Conservation (phyloP, 1,140 invertebrate species). For the Drosophila tropicalis region DNA sequence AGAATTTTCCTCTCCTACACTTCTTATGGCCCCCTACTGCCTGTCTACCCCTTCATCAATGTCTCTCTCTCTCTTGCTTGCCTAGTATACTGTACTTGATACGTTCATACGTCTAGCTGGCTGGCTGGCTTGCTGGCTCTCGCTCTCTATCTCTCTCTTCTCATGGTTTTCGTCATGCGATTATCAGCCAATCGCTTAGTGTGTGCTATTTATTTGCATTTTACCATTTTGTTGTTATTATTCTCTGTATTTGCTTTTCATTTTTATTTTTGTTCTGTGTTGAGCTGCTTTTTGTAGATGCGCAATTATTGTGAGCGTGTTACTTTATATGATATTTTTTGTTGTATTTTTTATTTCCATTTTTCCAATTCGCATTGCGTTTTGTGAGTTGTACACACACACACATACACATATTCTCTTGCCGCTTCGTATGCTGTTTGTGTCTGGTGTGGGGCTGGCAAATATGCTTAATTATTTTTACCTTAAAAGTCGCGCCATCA, state of each 20-base stretch:
- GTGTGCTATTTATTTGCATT: conserved; percentile 79
- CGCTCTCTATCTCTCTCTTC: conserved; percentile 14
- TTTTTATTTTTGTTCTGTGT: conserved; percentile 43
- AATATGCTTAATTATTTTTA: conserved; percentile 82
- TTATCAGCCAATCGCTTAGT: conserved; percentile 80
- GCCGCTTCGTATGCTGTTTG: conserved; percentile 58
- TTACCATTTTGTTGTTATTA: conserved; percentile 41
- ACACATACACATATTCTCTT: conserved; percentile 21
- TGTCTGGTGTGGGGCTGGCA: conserved; percentile 61
- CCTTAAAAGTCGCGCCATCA: conserved; percentile 79
- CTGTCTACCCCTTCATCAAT: not conserved
- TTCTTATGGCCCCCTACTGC: not conserved
- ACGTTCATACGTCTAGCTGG: not conserved
- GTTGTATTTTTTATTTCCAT: conserved; percentile 12
- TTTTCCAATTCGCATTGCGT: conserved; percentile 47
- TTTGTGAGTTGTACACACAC: conserved; percentile 23
- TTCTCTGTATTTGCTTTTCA: conserved; percentile 28
- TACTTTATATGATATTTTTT: conserved; percentile 69
- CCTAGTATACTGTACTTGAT: not conserved
- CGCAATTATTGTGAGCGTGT: conserved; percentile 81
- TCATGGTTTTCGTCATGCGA: conserved; percentile 70
- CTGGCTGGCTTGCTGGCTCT: conserved; percentile 5
- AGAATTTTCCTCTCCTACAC: conserved; percentile 21
- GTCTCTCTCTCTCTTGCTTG: not conserved
- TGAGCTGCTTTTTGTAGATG: conserved; percentile 71